A percentile compares a stretch with the other conserved stretches of the same genome.
These are phyloP conservation scores for Carpatolechia fugitivella DNA, from an alignment of 2,888 invertebrate species.

Conservation along the genomic window DNA sequence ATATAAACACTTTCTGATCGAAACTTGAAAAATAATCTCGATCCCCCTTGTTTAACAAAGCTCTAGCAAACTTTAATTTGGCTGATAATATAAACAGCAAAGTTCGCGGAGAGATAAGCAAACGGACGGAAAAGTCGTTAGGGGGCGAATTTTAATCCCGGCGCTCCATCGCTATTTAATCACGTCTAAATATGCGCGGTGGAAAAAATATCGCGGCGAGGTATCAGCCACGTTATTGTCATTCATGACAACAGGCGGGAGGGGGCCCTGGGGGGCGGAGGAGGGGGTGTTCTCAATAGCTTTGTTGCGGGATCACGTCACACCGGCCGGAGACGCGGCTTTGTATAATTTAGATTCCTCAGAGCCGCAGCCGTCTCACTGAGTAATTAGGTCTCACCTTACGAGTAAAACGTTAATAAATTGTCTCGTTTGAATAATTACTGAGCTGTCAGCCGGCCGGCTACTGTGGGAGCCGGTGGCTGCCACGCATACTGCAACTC, in stretches of 20 bases:
- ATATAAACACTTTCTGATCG: conserved; percentile 12
- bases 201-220: conserved; percentile 67
- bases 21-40: conserved; percentile 29
- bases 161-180: conserved; percentile 65
- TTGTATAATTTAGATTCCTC: conserved; percentile 48
- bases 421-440: conserved; percentile 24
- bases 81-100: conserved; percentile 67
- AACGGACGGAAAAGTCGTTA: conserved; percentile 62
- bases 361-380: conserved; percentile 26
- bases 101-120: conserved; percentile 64
- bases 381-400: conserved; percentile 24
- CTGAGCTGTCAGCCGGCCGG: not conserved
- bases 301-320: conserved; percentile 57
- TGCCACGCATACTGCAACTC: not conserved
- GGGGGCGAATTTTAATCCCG: conserved; percentile 64
- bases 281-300: conserved; percentile 53
- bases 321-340: conserved; percentile 42
- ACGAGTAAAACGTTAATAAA: conserved; percentile 26
- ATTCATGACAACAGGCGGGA: conserved; percentile 59
- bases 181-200: conserved; percentile 67
- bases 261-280: conserved; percentile 29
- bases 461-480: conserved; percentile 3
- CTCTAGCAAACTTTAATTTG: conserved; percentile 70
- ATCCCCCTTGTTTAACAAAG: conserved; percentile 48
- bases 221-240: conserved; percentile 72